These are phyloP conservation scores for Condylostylus longicornis DNA, from an alignment of 1,140 invertebrate genomes.

Conservation along the genomic window DNA sequence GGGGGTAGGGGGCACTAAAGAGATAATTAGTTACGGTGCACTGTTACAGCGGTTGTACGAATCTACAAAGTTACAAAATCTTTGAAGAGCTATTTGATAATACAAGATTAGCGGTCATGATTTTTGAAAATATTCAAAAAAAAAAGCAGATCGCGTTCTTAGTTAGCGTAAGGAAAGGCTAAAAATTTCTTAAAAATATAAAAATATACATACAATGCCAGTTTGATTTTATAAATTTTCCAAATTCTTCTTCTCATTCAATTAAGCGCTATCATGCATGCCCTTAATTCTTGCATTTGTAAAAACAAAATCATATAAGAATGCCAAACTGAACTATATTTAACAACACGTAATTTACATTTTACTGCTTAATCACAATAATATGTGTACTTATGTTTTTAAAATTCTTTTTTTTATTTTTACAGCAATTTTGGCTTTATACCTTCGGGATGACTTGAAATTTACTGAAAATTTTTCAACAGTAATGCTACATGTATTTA, in stretches of 20 bases:
- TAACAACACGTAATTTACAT: neutral
- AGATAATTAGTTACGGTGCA: no score
- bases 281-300: neutral
- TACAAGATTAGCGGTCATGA: no score
- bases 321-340: neutral
- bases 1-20: no score
- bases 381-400: constrained; percentile 2
- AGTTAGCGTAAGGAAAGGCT: no score
- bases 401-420: constrained; percentile 11
- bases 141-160: no score
- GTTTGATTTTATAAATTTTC: neutral
- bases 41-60: no score
- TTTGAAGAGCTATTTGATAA: no score
- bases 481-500: constrained; percentile 57
- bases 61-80: no score
- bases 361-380: constrained; percentile 1
- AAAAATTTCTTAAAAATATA: no score
- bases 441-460: constrained; percentile 42
- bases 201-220: no score
- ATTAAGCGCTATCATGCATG: neutral
- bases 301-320: neutral
- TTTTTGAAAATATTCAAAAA: no score
- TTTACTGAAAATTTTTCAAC: constrained; percentile 45
- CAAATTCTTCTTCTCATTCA: neutral
- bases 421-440: constrained; percentile 57